These are phyloP conservation scores for Pentamera pediparva DNA, from an alignment of 53 echinoderm and acorn worm genomes.

Conservation along the genomic window DNA sequence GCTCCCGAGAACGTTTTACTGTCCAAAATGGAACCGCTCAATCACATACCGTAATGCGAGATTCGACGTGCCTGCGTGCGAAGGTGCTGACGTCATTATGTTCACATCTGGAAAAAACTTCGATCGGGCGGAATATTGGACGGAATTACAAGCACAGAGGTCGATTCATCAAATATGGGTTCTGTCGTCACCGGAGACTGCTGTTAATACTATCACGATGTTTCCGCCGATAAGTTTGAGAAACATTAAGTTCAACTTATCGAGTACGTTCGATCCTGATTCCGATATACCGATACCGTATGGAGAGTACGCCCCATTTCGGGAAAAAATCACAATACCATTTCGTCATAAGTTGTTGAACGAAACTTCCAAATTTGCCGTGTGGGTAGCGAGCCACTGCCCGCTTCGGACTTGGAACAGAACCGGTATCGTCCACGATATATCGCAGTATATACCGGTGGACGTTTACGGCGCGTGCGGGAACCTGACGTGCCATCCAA, in stretches of 20 bases:
- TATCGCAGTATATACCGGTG: neutral
- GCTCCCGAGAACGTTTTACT: neutral
- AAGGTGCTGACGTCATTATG: neutral
- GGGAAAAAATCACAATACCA: neutral
- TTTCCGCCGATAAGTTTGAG: neutral
- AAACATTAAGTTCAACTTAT: neutral
- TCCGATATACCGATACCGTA: conserved; percentile 11
- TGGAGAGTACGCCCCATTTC: neutral
- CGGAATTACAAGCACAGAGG: neutral
- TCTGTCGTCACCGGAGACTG: neutral
- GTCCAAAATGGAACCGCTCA: conserved; percentile 1
- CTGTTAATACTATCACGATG: conserved; percentile 6
- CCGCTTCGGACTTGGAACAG: conserved; percentile 1
- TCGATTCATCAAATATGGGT: neutral
- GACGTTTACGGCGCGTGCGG: conserved; percentile 17
- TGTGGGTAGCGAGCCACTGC: conserved; percentile 18
- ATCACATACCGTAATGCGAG: neutral
- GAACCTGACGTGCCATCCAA: neutral
- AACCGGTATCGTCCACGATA: neutral
- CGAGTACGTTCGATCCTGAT: conserved; percentile 2
- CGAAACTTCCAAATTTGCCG: neutral
- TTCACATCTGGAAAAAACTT: neutral
- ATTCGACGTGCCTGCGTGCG: neutral
- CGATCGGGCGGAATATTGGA: neutral
- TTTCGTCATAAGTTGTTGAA: conserved; percentile 11